Conservation (phyloP, 1,140 invertebrate genomes). For the Camponotus pennsylvanicus region DNA sequence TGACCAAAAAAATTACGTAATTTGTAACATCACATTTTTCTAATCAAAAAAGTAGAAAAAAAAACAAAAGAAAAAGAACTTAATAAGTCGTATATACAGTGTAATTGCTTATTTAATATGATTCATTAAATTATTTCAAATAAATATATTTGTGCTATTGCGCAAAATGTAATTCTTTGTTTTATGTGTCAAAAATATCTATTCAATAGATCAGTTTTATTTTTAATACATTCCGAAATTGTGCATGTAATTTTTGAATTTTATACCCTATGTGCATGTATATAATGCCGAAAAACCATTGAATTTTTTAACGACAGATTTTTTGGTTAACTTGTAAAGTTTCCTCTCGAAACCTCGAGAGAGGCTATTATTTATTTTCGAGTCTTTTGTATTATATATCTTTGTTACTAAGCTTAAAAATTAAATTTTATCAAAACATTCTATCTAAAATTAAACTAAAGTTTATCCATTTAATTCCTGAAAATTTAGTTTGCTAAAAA, state of each 20-base stretch:
- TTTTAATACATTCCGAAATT: conserved; percentile 33
- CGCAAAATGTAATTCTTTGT: background rate
- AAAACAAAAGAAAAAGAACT: background rate
- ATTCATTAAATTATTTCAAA: conserved; percentile 10
- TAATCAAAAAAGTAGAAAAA: conserved; percentile 18
- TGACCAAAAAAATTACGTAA: conserved; percentile 44
- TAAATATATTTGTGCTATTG: background rate
- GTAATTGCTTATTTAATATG: background rate
- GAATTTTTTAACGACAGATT: no score
- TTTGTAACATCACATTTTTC: conserved; percentile 37
- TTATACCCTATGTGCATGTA: background rate
- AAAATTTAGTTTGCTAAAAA: no score
- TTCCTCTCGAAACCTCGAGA: no score
- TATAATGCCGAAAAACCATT: no score
- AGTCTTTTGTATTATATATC: no score
- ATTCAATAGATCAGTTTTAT: conserved; percentile 20
- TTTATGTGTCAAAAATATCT: conserved; percentile 3
- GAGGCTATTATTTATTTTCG: no score
- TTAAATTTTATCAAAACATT: no score
- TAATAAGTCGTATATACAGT: background rate
- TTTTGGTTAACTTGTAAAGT: no score
- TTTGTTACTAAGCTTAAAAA: no score
- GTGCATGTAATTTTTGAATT: conserved; percentile 11
- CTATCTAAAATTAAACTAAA: no score
- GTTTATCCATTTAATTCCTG: no score